phyloP scores from a whole-genome alignment of 2,888 invertebrate genomes.

The Conchocele bisecta region DNA sequence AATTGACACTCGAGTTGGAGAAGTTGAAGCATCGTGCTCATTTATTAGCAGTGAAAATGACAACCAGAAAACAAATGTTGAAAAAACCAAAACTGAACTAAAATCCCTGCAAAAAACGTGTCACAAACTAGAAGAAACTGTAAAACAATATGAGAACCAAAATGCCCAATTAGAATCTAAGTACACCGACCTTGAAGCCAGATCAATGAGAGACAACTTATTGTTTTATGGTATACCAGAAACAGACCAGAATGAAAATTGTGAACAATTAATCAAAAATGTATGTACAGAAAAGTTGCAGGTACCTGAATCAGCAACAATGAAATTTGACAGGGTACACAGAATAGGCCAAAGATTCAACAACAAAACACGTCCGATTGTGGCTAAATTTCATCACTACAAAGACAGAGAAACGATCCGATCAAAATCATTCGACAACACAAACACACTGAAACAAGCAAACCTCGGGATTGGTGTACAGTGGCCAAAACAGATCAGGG shows the following conservation, averaged over 20 bases:
- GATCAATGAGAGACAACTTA: background rate
- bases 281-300: background rate
- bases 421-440: background rate
- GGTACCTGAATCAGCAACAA: background rate
- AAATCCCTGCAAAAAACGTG: too few species aligned
- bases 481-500: background rate
- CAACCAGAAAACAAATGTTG: background rate
- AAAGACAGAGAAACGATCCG: background rate
- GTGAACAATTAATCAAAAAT: background rate
- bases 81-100: background rate
- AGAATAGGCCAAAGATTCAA: background rate
- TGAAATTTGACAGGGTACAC: constrained; percentile 6
- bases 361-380: constrained; percentile 1
- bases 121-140: too few species aligned
- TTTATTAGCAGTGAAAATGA: background rate
- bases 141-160: too few species aligned
- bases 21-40: background rate
- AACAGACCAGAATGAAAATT: background rate
- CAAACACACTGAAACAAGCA: background rate
- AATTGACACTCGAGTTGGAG: background rate
- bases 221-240: background rate
- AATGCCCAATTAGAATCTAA: too few species aligned
- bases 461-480: background rate
- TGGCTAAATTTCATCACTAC: background rate
- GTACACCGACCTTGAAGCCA: too few species aligned